Base-by-base conservation (phyloP, 2,888 invertebrate species). In the Tetragonula carbonaria region DNA sequence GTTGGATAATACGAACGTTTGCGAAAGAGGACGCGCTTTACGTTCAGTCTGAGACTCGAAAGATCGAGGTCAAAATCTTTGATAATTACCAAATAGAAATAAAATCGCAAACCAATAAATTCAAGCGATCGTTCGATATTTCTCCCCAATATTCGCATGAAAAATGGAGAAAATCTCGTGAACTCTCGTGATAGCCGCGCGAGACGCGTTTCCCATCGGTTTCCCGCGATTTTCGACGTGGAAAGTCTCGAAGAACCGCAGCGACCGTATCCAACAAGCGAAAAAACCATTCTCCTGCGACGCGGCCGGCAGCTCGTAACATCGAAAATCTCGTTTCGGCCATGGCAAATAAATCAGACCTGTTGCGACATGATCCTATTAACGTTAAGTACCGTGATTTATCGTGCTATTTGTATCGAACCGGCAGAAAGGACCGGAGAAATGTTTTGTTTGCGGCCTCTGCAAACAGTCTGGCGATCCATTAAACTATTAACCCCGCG, bases 351-450 rank as follows among this genome's bases (percentile, higher is more conserved):
- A 86, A 86, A 86, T 86, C 85, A 86, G 75, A 78, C 81, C 84
- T 73, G 73, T 78, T 76, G 76, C 84, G 81, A 86, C 78, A 73
- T 81, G 78, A 86, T 86, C 84, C 81, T 78, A 81, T 86, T 86
- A 86, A 84, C 85, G 81, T 70, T 81, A 78, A 84, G 81, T 84
- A 66, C 78, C 73, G 38, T 73, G 81, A 86, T 81, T 86, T 86
- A 78, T 78, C 51, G 70, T 53, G 65, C 62, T 51, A 51, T 65
- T 59, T 73, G 79, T 78, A 78, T 78, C 68, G 65, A 81, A 66
- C 45, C 72, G 65, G 59, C 50, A 77, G 80, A 68, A 72, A 81
- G 57, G 51, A 65, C 74, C 45, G 62, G 57, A 59, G 74, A 81
- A 65, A 68, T 75, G 75, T 78, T 84, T 81, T 78, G 71, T 71